Percentiles rank a stretch among this genome's conserved stretches.
These are phyloP conservation scores for Oxyscelio sp. DNA, from an alignment of 2,888 invertebrate genomes.

Conservation along the genomic window DNA sequence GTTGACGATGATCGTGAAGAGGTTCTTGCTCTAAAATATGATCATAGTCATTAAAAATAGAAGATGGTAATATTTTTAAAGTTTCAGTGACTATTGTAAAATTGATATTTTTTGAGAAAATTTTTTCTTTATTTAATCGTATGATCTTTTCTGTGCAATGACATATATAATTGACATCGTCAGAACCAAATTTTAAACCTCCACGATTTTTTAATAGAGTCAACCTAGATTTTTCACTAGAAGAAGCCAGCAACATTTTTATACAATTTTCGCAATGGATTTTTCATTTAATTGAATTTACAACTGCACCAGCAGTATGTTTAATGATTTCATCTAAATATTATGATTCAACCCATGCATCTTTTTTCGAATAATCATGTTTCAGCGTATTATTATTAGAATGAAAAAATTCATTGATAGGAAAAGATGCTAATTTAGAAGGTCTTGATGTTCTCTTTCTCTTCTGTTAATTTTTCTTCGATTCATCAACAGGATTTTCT, in stretches of 20 bases:
- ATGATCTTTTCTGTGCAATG: background rate
- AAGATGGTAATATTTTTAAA: background rate
- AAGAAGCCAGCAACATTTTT: constrained; percentile 10
- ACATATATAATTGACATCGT: constrained; percentile 9
- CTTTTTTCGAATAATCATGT: constrained; percentile 27
- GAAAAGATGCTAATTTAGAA: background rate
- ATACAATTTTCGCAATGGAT: constrained; percentile 42
- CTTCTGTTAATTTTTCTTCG: background rate
- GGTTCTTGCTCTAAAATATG: constrained; percentile 13
- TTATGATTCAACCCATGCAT: constrained; percentile 26
- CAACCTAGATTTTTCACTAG: constrained; percentile 27
- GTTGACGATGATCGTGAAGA: background rate
- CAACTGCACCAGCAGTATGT: constrained; percentile 40
- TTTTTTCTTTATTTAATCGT: constrained; percentile 8
- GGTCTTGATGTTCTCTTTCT: constrained; percentile 54
- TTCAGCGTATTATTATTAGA: background rate
- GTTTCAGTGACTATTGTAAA: constrained; percentile 5
- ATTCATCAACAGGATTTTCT: too few relatives aligned
- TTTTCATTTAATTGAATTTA: constrained; percentile 23
- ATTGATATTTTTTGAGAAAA: background rate
- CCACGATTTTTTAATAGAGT: constrained; percentile 32
- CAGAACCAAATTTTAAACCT: constrained; percentile 7
- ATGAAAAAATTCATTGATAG: background rate
- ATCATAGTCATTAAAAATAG: background rate
- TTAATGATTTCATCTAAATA: constrained; percentile 34